Evolutionary conservation across 1,140 invertebrate genomes (phyloP).

Genomic region (Drosophila lacteicornis): DNA sequence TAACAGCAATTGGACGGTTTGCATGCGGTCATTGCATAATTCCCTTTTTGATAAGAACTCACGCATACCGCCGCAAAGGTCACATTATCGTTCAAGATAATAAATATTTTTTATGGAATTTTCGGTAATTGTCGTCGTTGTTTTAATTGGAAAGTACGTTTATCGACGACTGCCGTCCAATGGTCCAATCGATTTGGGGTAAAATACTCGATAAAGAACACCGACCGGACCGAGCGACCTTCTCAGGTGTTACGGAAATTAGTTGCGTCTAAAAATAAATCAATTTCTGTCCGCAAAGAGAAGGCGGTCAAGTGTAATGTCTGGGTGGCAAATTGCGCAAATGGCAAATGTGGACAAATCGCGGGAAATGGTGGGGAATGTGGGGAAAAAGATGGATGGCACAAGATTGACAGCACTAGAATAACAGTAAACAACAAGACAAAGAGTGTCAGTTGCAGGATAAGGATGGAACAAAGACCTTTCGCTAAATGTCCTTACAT

Average conservation of each 20-base stretch:
- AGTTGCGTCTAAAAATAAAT: constrained; percentile 69
- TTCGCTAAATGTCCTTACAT: constrained; percentile 20
- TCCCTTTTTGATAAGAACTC: constrained; percentile 36
- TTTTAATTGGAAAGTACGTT: constrained; percentile 18
- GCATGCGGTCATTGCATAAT: constrained; percentile 50
- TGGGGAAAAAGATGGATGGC: constrained; percentile 9
- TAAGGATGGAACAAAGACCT: constrained; percentile 6
- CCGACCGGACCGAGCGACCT: constrained; percentile 8
- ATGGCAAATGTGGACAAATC: constrained; percentile 44
- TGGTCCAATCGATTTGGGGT: constrained; percentile 36
- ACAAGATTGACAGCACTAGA: constrained; percentile 19
- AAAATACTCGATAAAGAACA: constrained; percentile 26
- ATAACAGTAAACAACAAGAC: constrained; percentile 40
- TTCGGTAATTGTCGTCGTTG: constrained; percentile 17
- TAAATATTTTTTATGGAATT: constrained; percentile 19
- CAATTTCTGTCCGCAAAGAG: constrained; percentile 41
- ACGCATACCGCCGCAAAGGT: constrained; percentile 14
- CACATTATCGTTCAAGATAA: constrained; percentile 40
- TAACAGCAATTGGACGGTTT: constrained; percentile 37
- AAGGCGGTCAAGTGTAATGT: constrained; percentile 63
- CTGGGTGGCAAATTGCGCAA: constrained; percentile 65
- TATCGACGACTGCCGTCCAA: constrained; percentile 23
- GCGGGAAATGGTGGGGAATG: constrained; percentile 7
- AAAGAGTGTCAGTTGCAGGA: constrained; percentile 13
- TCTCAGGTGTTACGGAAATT: constrained; percentile 72